phyloP scores from a whole-genome alignment of 1,140 invertebrate genomes.

The Papilio polytes region DNA sequence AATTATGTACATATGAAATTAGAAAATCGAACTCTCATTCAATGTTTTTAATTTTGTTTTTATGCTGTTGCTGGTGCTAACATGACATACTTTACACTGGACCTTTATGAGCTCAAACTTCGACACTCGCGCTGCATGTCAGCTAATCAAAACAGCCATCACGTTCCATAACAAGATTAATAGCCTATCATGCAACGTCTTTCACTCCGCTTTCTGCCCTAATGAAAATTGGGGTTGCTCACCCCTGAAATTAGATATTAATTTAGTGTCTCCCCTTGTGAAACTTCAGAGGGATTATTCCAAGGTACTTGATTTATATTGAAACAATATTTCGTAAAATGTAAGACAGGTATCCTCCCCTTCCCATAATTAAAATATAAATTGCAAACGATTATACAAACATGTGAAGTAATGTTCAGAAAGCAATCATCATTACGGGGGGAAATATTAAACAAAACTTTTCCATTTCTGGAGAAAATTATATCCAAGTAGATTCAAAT shows the following conservation, averaged over 20 bases:
- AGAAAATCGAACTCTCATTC: too few relatives aligned
- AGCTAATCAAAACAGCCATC: constrained; percentile 46
- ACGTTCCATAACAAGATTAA: constrained; percentile 44
- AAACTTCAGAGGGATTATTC: constrained; percentile 50
- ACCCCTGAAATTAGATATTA: constrained; percentile 75
- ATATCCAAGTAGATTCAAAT: too few relatives aligned
- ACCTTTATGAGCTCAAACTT: neutral
- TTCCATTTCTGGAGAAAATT: too few relatives aligned
- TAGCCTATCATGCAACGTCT: constrained; percentile 43
- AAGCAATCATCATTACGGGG: neutral
- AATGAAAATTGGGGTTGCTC: constrained; percentile 59
- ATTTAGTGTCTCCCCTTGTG: constrained; percentile 60
- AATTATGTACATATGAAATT: too few relatives aligned
- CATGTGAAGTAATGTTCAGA: neutral
- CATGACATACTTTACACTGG: neutral
- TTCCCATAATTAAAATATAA: constrained; percentile 5
- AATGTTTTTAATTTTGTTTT: too few relatives aligned
- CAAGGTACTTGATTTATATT: constrained; percentile 37
- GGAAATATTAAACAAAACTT: neutral
- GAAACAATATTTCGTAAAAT: constrained; percentile 47
- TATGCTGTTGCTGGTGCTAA: too few relatives aligned
- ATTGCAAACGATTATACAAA: constrained; percentile 1
- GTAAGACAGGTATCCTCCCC: constrained; percentile 8
- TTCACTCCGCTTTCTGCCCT: constrained; percentile 41
- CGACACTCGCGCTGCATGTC: neutral